phyloP scores from a whole-genome alignment of 2,113 vertebrate genomes.

The Pica pica region DNA sequence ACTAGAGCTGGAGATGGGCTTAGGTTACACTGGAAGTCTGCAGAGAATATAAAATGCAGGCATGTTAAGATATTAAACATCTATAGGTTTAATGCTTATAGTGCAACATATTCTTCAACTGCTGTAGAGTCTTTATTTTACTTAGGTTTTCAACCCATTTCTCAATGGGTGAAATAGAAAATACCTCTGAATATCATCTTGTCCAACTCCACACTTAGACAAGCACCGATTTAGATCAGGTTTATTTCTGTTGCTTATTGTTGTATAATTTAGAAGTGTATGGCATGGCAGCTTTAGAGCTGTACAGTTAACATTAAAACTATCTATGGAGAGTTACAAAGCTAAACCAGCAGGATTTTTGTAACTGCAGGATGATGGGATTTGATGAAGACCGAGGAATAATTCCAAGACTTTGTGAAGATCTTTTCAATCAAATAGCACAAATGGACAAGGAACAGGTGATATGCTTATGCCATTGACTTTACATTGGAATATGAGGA shows the following conservation, averaged over 20 bases:
- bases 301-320: not conserved
- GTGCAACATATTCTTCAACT: not conserved
- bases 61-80: rapidly evolving
- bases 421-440: constrained; percentile 82
- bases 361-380: constrained; percentile 89
- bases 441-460: constrained; percentile 78
- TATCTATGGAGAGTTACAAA: not conserved
- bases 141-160: not conserved
- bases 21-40: not conserved
- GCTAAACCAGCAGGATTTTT: not conserved
- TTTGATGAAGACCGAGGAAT: constrained; percentile 87
- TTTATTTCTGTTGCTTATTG: not conserved
- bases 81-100: not conserved
- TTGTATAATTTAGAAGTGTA: not conserved
- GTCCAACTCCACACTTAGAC: not conserved
- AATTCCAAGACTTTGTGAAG: constrained; percentile 90
- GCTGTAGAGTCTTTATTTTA: not conserved
- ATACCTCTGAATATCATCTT: not conserved
- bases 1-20: not conserved
- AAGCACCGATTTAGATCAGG: not conserved
- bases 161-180: not conserved
- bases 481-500: not conserved
- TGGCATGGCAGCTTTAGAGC: not conserved
- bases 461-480: not conserved
- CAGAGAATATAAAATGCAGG: not conserved